Base-by-base conservation (phyloP, 2,797 vertebrate genomes). In the Pipistrellus pipistrellus region DNA sequence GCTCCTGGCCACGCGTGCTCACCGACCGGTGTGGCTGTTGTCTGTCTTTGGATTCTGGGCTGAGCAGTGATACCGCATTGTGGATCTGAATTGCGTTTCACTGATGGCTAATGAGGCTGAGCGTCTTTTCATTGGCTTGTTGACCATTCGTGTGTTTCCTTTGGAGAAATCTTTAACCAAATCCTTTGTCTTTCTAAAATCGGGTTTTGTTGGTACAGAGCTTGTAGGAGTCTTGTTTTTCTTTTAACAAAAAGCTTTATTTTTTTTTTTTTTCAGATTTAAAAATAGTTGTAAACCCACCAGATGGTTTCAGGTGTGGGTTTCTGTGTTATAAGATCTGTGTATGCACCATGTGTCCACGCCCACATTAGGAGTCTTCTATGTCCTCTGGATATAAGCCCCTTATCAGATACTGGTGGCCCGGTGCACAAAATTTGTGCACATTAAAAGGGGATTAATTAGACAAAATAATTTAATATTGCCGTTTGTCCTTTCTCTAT, bases 151-250 rank as follows among this genome's bases (percentile, higher is more conserved):
- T 23, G 10, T 7, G 55, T 83, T 77, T 96, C 64, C 46, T 91
- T 55, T 62, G 76, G 59, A 64, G 77, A 89, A 91, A 94, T 51
- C 30, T 86, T 27, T 88, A 30, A 41, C 86, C 66, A 46, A 21
- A 59, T 46, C 25, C 30, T 84, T 76, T 64, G 11, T 44, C 27
- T 88, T 78, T 88, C 80, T 8, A 1, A 27, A 64, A 55, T 62
- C 62, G 23, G 41, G n/a, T 53, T 84, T 75, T 73, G 32, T 57
- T 64, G 27, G 59, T 62, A 44, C 18, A 90, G 48, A 76, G 30
- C 30, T 76, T 85, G 30, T 53, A 38, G 18, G 48, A 55, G 27
- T 77, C 44, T 35, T 55, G 41, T 41, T 27, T 62, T 62, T 62
- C 57, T 62, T 27, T 62, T 30, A 62, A 62, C 27, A 8, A 30